Evolutionary conservation across 2,797 vertebrate species (phyloP), one percentile per base, ranked within the genome.

Genomic region (Mus caroli): DNA sequence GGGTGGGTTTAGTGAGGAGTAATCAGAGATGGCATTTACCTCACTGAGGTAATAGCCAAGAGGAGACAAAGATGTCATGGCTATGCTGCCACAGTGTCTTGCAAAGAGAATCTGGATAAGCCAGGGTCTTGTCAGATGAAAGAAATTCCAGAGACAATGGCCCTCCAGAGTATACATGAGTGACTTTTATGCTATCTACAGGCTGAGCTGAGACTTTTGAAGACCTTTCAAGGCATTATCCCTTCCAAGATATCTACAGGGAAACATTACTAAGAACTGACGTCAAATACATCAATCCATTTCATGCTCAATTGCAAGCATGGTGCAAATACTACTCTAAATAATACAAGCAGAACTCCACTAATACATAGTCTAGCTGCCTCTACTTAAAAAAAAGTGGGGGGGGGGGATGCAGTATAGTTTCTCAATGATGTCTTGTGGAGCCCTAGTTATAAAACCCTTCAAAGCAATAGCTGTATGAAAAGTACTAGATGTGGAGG

Each of bases 81-180:
- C 0, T 56, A 28, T 46, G 22, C 26, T 88, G 87, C 43, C 80
- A 89, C 87, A 91, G 84, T 58, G 52, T 91, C 86, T 89, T 91
- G 84, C 43, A 90, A 20, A 92, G 80, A 95, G 50, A 80, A 77
- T 67, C 19, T 87, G 34, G 60, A 54, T 94, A 95, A 95, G 90
- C 87, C 85, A 93, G 71, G 46, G 24, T 80, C 17, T 58, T 52
- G 26, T 43, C 88, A 60, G 82, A 95, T 96, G 76, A 98, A 95
- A 96, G 96, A 91, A 94, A 96, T 96, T 97, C 84, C 92, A 77
- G 94, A 96, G 91, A 88, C 92, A 93, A 60, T 96, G 94, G 43
- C 31, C 52, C 90, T 95, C 92, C 88, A 82, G 60, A 77, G 50
- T 54, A 88, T 92, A 85, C 75, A 52, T 87, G 69, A 88, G 24